Base-by-base conservation (phyloP, 2,888 invertebrate genomes). In the Morpho deidamia region DNA sequence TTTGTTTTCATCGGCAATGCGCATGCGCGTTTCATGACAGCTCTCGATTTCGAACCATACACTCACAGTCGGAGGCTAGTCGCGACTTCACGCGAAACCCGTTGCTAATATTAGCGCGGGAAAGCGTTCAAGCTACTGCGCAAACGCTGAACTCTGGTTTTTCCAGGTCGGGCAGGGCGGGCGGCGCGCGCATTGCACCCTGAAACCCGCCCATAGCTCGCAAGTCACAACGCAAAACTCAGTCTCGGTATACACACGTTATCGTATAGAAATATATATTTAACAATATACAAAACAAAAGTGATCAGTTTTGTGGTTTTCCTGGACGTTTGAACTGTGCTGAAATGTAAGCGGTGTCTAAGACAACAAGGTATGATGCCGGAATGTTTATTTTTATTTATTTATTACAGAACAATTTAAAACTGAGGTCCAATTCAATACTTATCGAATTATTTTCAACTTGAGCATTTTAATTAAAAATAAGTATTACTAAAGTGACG, bases 161-260 rank as follows among this genome's bases (percentile, higher is more conserved):
- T 73, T 71, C 72, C 80, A 70, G 67, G 48, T 10, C 40, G 67
- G 48, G 41, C 48, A n/a, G 33, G 44, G 44, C 34, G 86, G 84
- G 86, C 85, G 85, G 85, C 86, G 87, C 87, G 86, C 87, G 85
- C 71, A 75, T 71, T 72, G 35, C 51, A 46, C 52, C 46, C 48
- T 39, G 42, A 44, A 40, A 48, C 11, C 48, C 33, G 48, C 48
- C 48, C 40, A 48, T 34, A 40, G n/a, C 37, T 37, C 32, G n/a
- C 32, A 23, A 23, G 12, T 48, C 54, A 56, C 40, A 45, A 40
- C 42, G 51, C 53, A 23, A 35, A 12, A 33, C 51, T 14, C 43
- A 39, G 40, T 37, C 32, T 9, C 11, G 14, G 46, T 12, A 52
- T 39, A 23, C 40, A 51, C 51, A 57, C 57, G 57, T 46, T 11